Base-by-base conservation (phyloP, 2,797 vertebrate species). In the Enteromius fasciolatus region DNA sequence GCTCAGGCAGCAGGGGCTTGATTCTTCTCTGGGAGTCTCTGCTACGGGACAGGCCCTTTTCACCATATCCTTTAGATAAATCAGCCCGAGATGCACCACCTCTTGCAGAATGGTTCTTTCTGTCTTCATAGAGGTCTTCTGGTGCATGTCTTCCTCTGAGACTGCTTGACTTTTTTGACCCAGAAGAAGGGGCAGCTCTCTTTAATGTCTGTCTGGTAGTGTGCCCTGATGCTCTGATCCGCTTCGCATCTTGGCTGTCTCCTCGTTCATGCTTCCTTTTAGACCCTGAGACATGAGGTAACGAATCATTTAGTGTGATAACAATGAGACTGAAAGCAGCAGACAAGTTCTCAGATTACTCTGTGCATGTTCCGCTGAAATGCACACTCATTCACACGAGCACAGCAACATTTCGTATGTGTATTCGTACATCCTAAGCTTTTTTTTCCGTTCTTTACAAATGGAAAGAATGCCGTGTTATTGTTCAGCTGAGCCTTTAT, bases 191-290 rank as follows among this genome's bases (percentile, higher is more conserved):
- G 15, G 92, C 87, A 11, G 94, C 91, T 20, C 97, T 97, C 88
- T 96, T 97, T 81, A 94, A 91, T 70, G 95, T 92, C 59, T 96
- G 94, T 70, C 97, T 96, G 0, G 95, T 89, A 3, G 90, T 87
- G 85, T 98, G 97, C 78, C 95, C 86, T 1, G 96, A 96, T 82
- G 94, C 91, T 82, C 98, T 96, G 5, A 96, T 95, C 81, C 97
- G 94, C 90, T 99, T 99, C 79, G 90, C 90, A 31, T 98, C 97
- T 79, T 94, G 86, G 66, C 88, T 94, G 82, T 97, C 96, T 59
- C 95, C 94, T 83, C 95, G 94, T 20, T 97, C 96, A 15, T 93
- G 94, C 95, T 99, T 99, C 84, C 97, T 95, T 93, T 99, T 99
- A 57, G 96, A 95, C 76, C 97, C 97, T 99, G 83, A 23, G 7